Conservation (phyloP, 2,113 vertebrate species). For the Dolichotis patagonum region DNA sequence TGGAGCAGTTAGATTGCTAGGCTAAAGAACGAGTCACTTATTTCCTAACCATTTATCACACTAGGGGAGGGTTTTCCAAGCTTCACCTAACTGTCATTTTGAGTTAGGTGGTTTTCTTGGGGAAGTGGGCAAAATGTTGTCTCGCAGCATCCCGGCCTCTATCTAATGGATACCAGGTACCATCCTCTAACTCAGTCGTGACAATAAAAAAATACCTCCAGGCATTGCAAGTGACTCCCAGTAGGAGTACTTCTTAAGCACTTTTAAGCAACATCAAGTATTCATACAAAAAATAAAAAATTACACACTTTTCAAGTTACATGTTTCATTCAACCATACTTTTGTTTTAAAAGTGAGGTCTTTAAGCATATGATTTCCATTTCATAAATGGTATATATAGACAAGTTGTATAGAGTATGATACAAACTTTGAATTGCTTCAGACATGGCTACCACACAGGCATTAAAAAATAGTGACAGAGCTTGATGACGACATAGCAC, state of each 20-base stretch:
- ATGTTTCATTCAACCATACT: background rate
- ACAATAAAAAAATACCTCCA: background rate
- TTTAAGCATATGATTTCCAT: conserved; percentile 61
- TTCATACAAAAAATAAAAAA: background rate
- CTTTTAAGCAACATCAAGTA: background rate
- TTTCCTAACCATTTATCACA: background rate
- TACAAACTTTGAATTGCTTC: background rate
- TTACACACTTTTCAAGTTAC: background rate
- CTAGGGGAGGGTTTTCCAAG: background rate
- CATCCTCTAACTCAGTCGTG: too few relatives aligned
- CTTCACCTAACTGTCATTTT: background rate
- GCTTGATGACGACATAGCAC: background rate
- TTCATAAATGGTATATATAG: conserved; percentile 58
- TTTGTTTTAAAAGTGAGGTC: conserved; percentile 36
- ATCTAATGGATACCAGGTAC: too few relatives aligned
- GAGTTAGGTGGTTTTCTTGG: background rate
- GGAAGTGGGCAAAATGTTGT: background rate
- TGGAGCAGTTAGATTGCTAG: background rate
- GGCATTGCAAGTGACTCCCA: background rate
- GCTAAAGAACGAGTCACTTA: background rate
- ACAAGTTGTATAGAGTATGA: background rate
- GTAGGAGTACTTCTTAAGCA: background rate
- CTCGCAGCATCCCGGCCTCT: background rate
- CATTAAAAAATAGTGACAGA: background rate
- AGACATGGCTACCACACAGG: background rate